phyloP scores from a whole-genome alignment of 2,113 vertebrate genomes.

The Bettongia penicillata region DNA sequence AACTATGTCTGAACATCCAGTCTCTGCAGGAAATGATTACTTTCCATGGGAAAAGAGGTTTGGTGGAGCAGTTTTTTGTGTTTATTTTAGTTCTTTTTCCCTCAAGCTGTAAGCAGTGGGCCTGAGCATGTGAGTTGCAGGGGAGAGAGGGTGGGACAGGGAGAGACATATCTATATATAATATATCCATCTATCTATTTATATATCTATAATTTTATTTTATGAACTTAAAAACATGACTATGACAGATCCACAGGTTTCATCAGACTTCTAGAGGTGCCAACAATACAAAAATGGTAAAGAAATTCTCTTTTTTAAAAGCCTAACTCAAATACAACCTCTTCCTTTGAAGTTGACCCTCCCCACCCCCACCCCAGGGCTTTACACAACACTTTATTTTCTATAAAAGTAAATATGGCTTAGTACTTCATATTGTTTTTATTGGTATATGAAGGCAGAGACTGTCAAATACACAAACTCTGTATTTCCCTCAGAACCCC shows the following conservation, averaged over 20 bases:
- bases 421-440: neutral
- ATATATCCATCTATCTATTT: no score
- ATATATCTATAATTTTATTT: no score
- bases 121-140: neutral
- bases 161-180: no score
- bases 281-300: neutral
- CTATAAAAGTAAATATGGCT: neutral
- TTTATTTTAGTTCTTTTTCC: neutral
- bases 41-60: neutral
- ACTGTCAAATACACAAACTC: neutral
- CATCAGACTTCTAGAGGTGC: neutral
- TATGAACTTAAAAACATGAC: neutral
- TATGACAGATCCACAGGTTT: neutral
- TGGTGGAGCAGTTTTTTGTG: neutral
- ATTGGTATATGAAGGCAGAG: neutral
- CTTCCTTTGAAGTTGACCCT: neutral
- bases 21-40: neutral
- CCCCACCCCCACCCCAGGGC: neutral
- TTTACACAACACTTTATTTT: neutral
- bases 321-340: neutral
- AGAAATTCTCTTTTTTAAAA: neutral
- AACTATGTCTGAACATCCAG: neutral
- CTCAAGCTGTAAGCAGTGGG: neutral
- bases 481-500: neutral
- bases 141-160: neutral